Conservation (phyloP, 2,113 vertebrate species). For the Hippolais icterina region DNA sequence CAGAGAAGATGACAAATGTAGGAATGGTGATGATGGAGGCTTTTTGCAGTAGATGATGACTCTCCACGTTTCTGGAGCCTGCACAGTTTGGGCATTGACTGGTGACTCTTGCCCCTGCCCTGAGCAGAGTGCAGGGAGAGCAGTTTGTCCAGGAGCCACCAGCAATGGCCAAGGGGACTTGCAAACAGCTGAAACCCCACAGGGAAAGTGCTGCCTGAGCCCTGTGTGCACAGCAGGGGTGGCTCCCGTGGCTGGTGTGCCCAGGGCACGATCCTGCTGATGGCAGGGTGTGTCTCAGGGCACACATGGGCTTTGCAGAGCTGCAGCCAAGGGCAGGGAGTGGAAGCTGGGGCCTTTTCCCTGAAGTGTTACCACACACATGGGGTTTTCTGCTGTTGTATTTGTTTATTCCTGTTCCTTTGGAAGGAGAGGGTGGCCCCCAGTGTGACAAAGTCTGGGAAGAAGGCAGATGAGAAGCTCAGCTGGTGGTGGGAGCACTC, state of each 20-base stretch:
- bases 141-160: background rate
- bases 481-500: background rate
- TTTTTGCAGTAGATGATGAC: accelerated
- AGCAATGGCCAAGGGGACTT: accelerated
- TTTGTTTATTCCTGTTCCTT: background rate
- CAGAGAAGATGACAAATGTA: background rate
- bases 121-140: accelerated
- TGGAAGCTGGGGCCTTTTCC: background rate
- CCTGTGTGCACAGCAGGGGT: background rate
- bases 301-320: background rate
- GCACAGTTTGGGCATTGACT: accelerated
- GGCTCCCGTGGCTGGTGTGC: background rate
- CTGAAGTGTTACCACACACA: accelerated
- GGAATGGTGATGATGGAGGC: background rate
- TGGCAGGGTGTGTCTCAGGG: background rate
- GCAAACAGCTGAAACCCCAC: accelerated
- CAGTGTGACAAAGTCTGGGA: background rate
- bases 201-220: background rate
- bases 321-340: accelerated
- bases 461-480: background rate
- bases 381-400: background rate
- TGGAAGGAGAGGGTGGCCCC: background rate
- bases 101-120: accelerated
- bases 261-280: accelerated
- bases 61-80: background rate